Evolutionary conservation across 2,797 vertebrate genomes (phyloP).

Genomic region (Echiichthys vipera): DNA sequence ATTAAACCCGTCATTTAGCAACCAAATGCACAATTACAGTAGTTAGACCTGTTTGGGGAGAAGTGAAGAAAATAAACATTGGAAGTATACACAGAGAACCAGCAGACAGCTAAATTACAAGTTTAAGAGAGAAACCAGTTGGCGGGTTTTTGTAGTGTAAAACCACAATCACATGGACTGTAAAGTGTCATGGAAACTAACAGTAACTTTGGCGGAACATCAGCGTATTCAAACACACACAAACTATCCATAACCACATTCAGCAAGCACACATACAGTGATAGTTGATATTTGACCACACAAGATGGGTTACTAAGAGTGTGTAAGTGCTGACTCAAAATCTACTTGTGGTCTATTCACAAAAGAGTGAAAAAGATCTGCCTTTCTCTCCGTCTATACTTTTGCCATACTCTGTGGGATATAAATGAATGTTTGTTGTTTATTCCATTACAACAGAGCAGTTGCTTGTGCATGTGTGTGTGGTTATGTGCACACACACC

Average conservation of each 20-base stretch:
- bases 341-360: slow-evolving; percentile 43
- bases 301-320: slow-evolving; percentile 50
- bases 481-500: slow-evolving; percentile 13
- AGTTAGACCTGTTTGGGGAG: background rate
- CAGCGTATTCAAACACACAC: background rate
- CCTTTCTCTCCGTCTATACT: slow-evolving; percentile 11
- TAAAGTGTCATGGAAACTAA: slow-evolving; percentile 61
- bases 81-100: slow-evolving; percentile 13
- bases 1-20: background rate
- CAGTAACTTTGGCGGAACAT: slow-evolving; percentile 36
- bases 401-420: slow-evolving; percentile 17
- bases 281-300: slow-evolving; percentile 67
- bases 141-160: slow-evolving; percentile 49
- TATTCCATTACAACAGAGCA: slow-evolving; percentile 16
- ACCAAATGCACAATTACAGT: background rate
- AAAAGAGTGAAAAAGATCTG: slow-evolving; percentile 24
- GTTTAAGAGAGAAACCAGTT: slow-evolving; percentile 32
- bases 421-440: slow-evolving; percentile 41
- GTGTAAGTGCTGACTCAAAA: slow-evolving; percentile 48
- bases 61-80: slow-evolving; percentile 16
- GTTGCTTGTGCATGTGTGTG: slow-evolving; percentile 17
- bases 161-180: slow-evolving; percentile 60
- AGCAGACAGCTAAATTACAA: slow-evolving; percentile 46
- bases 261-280: slow-evolving; percentile 26
- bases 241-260: slow-evolving; percentile 36